Conservation (phyloP, 2,113 vertebrate species). For the Semnornis frantzii region DNA sequence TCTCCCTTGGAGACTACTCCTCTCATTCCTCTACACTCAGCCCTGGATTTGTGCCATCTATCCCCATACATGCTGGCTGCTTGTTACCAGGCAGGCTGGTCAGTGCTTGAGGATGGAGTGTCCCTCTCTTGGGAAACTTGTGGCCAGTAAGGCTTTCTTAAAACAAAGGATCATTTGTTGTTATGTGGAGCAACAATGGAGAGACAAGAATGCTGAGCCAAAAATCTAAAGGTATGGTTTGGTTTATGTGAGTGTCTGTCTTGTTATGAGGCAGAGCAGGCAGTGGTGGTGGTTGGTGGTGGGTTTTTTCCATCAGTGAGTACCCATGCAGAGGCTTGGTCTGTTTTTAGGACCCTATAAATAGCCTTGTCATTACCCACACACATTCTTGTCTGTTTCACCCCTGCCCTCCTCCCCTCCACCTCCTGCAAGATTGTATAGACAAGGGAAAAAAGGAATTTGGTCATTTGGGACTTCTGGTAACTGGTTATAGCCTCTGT, state of each 20-base stretch:
- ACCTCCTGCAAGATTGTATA: not conserved
- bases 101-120: not conserved
- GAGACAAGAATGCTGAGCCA: conserved; percentile 16
- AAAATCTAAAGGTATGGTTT: conserved; percentile 56
- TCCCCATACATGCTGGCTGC: not conserved
- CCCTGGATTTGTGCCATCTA: not conserved
- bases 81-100: not conserved
- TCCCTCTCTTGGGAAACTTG: conserved; percentile 9
- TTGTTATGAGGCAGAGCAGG: conserved; percentile 26
- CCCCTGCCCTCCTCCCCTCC: not conserved
- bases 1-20: not conserved
- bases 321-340: not conserved
- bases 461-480: not conserved
- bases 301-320: not conserved
- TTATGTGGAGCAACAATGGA: conserved; percentile 30
- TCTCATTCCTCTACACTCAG: not conserved
- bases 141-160: not conserved
- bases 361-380: conserved; percentile 33
- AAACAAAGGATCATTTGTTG: conserved; percentile 42
- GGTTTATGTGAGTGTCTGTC: conserved; percentile 14
- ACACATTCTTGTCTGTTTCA: not conserved
- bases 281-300: not conserved
- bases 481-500: not conserved
- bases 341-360: conserved; percentile 28
- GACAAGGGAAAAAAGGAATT: not conserved